These are phyloP conservation scores for Mesorhabditis sp. DNA, from an alignment of 2,888 invertebrate species.

Conservation along the genomic window DNA sequence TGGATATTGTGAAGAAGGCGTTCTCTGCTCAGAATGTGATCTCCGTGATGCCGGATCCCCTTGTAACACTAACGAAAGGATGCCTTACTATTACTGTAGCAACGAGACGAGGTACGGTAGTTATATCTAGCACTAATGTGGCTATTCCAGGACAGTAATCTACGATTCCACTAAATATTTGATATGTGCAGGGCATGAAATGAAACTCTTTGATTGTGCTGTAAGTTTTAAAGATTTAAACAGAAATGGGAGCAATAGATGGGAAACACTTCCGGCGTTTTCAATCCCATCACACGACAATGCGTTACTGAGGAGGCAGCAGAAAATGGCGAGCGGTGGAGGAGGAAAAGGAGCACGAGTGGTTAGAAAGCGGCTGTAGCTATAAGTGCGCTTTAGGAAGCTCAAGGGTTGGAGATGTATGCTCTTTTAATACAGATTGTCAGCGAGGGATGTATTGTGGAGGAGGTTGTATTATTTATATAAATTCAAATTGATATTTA, in stretches of 20 bases:
- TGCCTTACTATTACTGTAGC: slow-evolving; percentile 29
- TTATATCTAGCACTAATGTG: not conserved
- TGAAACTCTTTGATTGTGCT: slow-evolving; percentile 19
- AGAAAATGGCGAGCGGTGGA: not conserved
- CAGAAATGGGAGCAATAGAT: not conserved
- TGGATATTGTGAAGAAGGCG: slow-evolving; percentile 38
- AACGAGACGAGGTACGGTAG: slow-evolving; percentile 23
- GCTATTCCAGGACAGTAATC: slow-evolving; percentile 19
- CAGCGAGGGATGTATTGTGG: slow-evolving; percentile 54
- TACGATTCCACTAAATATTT: slow-evolving; percentile 31
- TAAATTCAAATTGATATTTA: too few relatives aligned
- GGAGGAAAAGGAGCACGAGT: slow-evolving; percentile 16
- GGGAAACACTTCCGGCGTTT: slow-evolving; percentile 24
- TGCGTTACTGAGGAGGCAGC: slow-evolving; percentile 28
- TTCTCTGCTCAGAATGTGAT: slow-evolving; percentile 37
- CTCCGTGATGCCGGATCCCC: slow-evolving; percentile 24
- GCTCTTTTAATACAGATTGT: slow-evolving; percentile 51
- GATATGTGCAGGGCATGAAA: slow-evolving; percentile 33
- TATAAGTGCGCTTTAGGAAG: slow-evolving; percentile 26
- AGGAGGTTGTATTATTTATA: slow-evolving; percentile 18
- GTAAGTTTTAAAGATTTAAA: not conserved
- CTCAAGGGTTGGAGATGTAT: slow-evolving; percentile 47
- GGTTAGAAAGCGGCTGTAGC: slow-evolving; percentile 11
- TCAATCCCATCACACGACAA: slow-evolving; percentile 33
- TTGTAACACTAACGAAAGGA: slow-evolving; percentile 30